phyloP scores from a whole-genome alignment of 2,113 vertebrate genomes.

The Nannobrachium achirus region DNA sequence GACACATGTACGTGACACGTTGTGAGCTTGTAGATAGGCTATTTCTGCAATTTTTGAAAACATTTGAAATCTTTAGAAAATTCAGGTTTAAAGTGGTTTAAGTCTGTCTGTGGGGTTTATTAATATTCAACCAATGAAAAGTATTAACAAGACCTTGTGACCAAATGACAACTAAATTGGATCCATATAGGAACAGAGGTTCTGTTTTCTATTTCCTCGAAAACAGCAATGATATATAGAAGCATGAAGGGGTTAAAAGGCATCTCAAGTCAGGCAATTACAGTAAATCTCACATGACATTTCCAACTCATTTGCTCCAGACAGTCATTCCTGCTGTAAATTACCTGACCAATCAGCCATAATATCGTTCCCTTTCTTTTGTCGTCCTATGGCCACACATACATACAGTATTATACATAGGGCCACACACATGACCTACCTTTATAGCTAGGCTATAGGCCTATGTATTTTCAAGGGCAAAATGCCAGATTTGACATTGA shows the following conservation, averaged over 20 bases:
- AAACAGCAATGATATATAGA: too few species aligned
- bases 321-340: conserved; percentile 45
- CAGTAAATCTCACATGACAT: conserved; percentile 64
- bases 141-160: too few species aligned
- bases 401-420: background rate
- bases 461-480: conserved; percentile 51
- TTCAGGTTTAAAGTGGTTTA: too few species aligned
- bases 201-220: too few species aligned
- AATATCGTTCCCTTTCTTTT: conserved; percentile 21
- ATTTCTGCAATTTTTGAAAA: too few species aligned
- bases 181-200: too few species aligned
- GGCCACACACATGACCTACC: conserved; percentile 23
- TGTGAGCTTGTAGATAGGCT: too few species aligned
- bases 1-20: too few species aligned
- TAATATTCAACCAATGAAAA: too few species aligned
- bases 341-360: conserved; percentile 55
- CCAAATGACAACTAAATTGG: too few species aligned
- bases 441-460: conserved; percentile 20
- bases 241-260: conserved; percentile 39
- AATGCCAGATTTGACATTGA: conserved; percentile 50
- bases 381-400: conserved; percentile 13
- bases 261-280: conserved; percentile 48
- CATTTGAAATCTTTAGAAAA: too few species aligned
- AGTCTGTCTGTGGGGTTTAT: too few species aligned
- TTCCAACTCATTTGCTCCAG: conserved; percentile 58